Percentiles rank a stretch among this genome's conserved stretches.
These are phyloP conservation scores for Eristalis arbustorum DNA, from an alignment of 2,888 invertebrate species.

Conservation along the genomic window DNA sequence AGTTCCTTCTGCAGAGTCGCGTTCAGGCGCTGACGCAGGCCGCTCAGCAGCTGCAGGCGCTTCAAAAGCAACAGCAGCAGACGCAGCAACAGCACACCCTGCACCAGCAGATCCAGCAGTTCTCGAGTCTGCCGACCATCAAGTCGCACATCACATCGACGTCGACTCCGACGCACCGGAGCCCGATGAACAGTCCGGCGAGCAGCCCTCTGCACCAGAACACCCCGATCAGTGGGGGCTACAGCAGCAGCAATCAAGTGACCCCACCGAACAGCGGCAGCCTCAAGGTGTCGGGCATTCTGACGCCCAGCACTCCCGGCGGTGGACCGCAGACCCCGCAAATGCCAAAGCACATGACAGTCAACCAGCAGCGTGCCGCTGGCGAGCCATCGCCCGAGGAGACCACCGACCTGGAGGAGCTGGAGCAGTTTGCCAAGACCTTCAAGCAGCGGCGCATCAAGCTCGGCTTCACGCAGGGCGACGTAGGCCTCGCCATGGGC, in stretches of 20 bases:
- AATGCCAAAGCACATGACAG: slow-evolving; percentile 80
- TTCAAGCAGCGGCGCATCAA: slow-evolving; percentile 99
- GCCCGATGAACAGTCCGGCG: slow-evolving; percentile 78
- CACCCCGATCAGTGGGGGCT: slow-evolving; percentile 70
- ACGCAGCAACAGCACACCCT: slow-evolving; percentile 67
- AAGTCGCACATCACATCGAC: slow-evolving; percentile 71
- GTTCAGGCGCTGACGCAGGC: slow-evolving; percentile 90
- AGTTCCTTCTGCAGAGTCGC: slow-evolving; percentile 88
- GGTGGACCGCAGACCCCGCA: slow-evolving; percentile 82
- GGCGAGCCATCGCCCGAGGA: slow-evolving; percentile 94
- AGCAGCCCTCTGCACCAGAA: slow-evolving; percentile 76
- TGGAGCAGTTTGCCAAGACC: slow-evolving; percentile 98
- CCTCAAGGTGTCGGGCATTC: slow-evolving; percentile 80
- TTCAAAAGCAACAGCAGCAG: slow-evolving; percentile 84
- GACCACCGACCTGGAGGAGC: slow-evolving; percentile 97
- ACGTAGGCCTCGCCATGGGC: slow-evolving; percentile 99
- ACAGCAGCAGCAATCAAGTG: slow-evolving; percentile 76
- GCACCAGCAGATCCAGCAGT: slow-evolving; percentile 71
- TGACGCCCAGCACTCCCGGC: slow-evolving; percentile 83
- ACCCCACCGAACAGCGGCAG: slow-evolving; percentile 81
- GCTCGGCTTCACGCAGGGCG: slow-evolving; percentile 99
- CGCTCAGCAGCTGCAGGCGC: slow-evolving; percentile 90
- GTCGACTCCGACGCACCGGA: slow-evolving; percentile 77
- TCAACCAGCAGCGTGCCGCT: slow-evolving; percentile 83
- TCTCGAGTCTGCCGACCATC: slow-evolving; percentile 67